Evolutionary conservation across 2,113 vertebrate species (phyloP).

Genomic region (Bujurquina vittata): DNA sequence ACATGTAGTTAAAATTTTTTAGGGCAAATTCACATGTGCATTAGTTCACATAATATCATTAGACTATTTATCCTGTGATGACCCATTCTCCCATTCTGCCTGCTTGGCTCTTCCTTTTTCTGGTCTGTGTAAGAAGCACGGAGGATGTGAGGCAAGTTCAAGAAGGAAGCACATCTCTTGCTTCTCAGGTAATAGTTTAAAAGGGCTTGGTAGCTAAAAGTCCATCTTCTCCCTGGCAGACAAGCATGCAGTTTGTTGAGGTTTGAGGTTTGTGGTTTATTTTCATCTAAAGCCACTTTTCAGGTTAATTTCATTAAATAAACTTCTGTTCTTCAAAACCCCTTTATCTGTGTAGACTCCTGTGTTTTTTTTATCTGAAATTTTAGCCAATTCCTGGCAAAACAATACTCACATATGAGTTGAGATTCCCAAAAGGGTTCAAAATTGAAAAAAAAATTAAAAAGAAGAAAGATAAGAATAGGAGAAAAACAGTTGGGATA

Average conservation of each 20-base stretch:
- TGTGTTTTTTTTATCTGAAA: too few species aligned
- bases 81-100: too few species aligned
- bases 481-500: too few species aligned
- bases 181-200: neutral
- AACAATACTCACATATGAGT: too few species aligned
- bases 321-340: neutral
- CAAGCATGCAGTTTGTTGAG: neutral
- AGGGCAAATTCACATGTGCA: fast-evolving
- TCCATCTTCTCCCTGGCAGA: neutral
- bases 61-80: too few species aligned
- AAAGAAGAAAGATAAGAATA: too few species aligned
- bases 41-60: too few species aligned
- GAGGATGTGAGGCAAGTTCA: fast-evolving
- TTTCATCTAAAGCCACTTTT: neutral
- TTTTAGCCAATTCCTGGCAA: too few species aligned
- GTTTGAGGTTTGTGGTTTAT: too few species aligned
- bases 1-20: neutral
- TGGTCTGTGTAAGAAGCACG: fast-evolving
- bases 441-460: too few species aligned
- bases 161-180: neutral
- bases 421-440: too few species aligned
- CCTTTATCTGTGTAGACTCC: neutral
- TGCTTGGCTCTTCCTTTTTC: neutral
- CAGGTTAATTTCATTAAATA: neutral
- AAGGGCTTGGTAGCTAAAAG: neutral